These are phyloP conservation scores for Conops quadrifasciatus DNA, from an alignment of 2,888 invertebrate genomes.

Conservation along the genomic window DNA sequence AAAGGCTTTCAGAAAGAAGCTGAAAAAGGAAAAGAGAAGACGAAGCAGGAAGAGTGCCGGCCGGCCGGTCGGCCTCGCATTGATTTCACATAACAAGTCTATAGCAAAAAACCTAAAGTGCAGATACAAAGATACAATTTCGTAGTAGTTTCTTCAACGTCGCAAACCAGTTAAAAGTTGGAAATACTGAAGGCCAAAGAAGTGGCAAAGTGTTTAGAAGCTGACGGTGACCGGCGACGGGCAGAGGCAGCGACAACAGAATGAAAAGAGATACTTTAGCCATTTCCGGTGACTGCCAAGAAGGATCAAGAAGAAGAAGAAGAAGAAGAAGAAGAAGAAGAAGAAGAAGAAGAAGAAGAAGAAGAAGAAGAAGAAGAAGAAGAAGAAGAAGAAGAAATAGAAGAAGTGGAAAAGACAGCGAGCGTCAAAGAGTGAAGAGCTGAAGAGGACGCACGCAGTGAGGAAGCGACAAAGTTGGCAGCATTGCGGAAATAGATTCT, in stretches of 20 bases:
- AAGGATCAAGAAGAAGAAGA: constrained; percentile 17
- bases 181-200: constrained; percentile 22
- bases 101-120: constrained; percentile 7
- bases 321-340: too few relatives aligned
- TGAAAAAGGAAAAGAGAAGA: neutral
- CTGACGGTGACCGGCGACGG: neutral
- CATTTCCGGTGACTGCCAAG: constrained; percentile 46
- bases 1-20: too few relatives aligned
- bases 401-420: constrained; percentile 17
- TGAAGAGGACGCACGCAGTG: constrained; percentile 33
- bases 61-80: constrained; percentile 5
- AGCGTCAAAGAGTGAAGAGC: constrained; percentile 34
- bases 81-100: neutral
- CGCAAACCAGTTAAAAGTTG: constrained; percentile 36
- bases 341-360: neutral
- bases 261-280: constrained; percentile 42
- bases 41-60: neutral
- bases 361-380: constrained; percentile 13
- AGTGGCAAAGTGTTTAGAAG: constrained; percentile 21
- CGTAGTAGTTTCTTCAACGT: constrained; percentile 8
- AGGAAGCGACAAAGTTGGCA: constrained; percentile 21
- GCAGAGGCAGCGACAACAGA: constrained; percentile 4
- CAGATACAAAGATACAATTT: constrained; percentile 29
- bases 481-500: constrained; percentile 37
- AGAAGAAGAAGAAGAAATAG: constrained; percentile 31